A percentile compares a stretch with the other conserved stretches of the same genome.
These are phyloP conservation scores for Thera britannica DNA, from an alignment of 2,888 invertebrate species.

Conservation along the genomic window DNA sequence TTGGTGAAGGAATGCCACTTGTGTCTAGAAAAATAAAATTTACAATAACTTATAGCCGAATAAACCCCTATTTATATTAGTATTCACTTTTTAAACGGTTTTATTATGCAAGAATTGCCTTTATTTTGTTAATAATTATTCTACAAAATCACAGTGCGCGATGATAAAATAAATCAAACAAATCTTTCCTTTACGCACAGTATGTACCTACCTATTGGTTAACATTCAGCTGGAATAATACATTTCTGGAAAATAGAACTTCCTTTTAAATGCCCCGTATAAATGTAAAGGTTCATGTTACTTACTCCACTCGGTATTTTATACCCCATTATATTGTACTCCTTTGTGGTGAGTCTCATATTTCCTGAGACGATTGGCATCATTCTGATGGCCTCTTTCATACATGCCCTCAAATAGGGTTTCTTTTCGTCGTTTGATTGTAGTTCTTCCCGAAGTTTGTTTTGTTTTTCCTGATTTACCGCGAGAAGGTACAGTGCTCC, in stretches of 20 bases:
- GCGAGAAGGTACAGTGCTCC: constrained; percentile 86
- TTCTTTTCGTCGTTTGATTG: constrained; percentile 53
- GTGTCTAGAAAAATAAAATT: constrained; percentile 47
- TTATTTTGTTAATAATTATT: no score
- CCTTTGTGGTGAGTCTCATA: constrained; percentile 77
- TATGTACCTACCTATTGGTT: no score
- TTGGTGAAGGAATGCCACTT: constrained; percentile 76
- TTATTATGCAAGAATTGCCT: no score
- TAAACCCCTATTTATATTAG: no score
- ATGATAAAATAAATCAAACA: background rate
- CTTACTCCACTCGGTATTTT: constrained; percentile 84
- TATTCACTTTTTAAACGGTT: no score
- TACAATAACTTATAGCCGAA: no score
- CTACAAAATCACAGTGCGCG: background rate
- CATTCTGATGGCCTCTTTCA: constrained; percentile 89
- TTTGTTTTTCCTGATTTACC: constrained; percentile 86
- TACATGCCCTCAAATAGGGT: constrained; percentile 87
- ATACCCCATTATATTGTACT: constrained; percentile 86
- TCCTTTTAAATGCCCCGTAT: background rate
- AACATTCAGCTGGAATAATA: background rate
- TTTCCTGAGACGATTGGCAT: constrained; percentile 86
- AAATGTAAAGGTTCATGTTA: constrained; percentile 1
- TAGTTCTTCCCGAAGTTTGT: constrained; percentile 85
- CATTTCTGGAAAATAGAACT: background rate
- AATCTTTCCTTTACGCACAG: no score